These are phyloP conservation scores for Lamellibrachia luymesi DNA, from an alignment of 1,140 invertebrate species.

Conservation along the genomic window DNA sequence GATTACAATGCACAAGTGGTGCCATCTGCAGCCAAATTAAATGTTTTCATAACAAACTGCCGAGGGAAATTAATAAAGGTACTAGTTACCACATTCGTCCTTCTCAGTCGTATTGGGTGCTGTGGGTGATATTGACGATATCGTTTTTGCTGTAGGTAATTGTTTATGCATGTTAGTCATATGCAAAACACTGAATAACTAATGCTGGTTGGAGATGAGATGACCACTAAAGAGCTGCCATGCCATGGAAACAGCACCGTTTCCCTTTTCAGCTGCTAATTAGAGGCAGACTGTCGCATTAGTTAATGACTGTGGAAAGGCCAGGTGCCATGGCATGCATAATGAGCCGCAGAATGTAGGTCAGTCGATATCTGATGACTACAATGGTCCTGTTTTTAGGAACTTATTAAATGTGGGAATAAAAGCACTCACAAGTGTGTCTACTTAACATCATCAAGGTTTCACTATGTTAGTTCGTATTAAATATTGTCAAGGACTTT, in stretches of 20 bases:
- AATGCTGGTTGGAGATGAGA: not conserved
- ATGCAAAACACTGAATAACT: slow-evolving; percentile 1
- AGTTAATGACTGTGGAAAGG: not conserved
- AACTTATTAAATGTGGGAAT: not conserved
- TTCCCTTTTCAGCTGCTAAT: not conserved
- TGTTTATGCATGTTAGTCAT: not conserved
- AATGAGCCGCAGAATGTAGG: not conserved
- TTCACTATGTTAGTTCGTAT: too few relatives aligned
- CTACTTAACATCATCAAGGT: not conserved
- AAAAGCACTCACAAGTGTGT: not conserved
- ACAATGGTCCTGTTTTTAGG: not conserved
- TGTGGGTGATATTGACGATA: not conserved
- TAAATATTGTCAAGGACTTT: too few relatives aligned
- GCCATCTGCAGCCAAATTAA: not conserved
- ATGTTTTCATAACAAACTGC: not conserved
- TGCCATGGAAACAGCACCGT: not conserved
- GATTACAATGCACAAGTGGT: not conserved
- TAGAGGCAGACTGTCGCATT: not conserved
- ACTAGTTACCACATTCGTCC: not conserved
- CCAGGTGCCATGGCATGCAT: not conserved
- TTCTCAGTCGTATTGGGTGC: not conserved
- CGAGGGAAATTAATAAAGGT: not conserved
- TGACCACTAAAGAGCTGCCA: not conserved
- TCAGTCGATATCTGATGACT: not conserved
- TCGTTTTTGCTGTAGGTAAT: not conserved